These are phyloP conservation scores for Aphelocoma coerulescens DNA, from an alignment of 2,113 vertebrate species.

Conservation along the genomic window DNA sequence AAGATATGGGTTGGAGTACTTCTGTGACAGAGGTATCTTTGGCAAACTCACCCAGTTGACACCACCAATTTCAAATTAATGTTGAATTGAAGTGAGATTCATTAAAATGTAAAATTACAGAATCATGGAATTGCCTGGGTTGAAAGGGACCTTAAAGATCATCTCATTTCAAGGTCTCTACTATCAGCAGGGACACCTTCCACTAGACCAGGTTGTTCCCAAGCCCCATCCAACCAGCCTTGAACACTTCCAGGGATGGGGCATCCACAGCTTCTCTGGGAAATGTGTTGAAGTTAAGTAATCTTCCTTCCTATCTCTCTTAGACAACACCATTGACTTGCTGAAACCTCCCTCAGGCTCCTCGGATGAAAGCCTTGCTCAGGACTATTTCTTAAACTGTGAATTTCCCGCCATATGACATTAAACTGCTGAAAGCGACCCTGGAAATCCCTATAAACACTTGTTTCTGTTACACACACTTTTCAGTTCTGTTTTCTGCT, in stretches of 20 bases:
- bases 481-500: neutral
- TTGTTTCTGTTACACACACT: neutral
- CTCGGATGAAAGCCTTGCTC: neutral
- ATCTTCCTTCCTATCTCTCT: neutral
- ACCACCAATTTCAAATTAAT: neutral
- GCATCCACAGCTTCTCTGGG: neutral
- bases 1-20: neutral
- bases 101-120: neutral
- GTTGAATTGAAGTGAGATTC: neutral
- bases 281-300: neutral
- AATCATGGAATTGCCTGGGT: no score
- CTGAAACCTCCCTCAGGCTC: neutral
- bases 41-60: neutral
- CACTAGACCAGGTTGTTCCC: neutral
- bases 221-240: neutral
- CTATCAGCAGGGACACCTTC: neutral
- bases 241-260: neutral
- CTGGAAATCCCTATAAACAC: neutral
- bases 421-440: neutral
- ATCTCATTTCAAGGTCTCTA: rapidly evolving
- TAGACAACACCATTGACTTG: neutral
- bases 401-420: neutral
- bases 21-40: neutral
- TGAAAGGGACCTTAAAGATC: neutral
- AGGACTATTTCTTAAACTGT: neutral